Percentiles rank a stretch among this genome's conserved stretches.
Conservation (phyloP, 2,113 vertebrate genomes). For the Dolichallabes microphthalmus region DNA sequence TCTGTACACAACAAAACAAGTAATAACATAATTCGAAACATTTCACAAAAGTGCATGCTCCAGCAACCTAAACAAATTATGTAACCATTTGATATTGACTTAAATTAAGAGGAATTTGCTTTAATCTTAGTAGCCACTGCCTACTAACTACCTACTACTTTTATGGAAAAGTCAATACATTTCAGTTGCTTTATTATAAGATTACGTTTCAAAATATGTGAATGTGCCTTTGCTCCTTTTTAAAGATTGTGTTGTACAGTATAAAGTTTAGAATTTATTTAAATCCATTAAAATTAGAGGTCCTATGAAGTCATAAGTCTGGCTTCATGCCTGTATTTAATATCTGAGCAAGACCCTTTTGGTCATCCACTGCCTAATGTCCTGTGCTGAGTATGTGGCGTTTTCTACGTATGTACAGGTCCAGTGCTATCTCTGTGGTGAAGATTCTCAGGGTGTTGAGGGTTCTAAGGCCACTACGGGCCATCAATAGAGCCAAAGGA, state of each 20-base stretch:
- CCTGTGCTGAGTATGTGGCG: neutral
- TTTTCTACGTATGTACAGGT: conserved; percentile 69
- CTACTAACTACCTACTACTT: neutral
- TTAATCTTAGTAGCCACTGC: neutral
- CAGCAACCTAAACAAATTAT: neutral
- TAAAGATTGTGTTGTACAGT: neutral
- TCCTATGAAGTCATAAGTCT: neutral
- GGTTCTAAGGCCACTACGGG: conserved; percentile 91
- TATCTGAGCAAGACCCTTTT: neutral
- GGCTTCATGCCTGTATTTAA: neutral
- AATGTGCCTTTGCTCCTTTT: neutral
- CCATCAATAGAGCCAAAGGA: conserved; percentile 95
- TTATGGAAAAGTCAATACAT: neutral
- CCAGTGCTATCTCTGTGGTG: conserved; percentile 95
- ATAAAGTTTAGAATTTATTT: neutral
- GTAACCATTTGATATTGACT: neutral
- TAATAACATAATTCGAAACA: neutral
- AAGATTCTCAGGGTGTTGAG: conserved; percentile 96
- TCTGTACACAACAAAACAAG: neutral
- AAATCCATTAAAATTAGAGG: neutral
- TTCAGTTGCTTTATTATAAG: neutral
- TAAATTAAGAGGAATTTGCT: neutral
- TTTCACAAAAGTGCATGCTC: neutral
- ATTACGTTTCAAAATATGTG: neutral
- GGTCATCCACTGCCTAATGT: neutral